A percentile compares a stretch with the other conserved stretches of the same genome.
Conservation (phyloP, 2,797 vertebrate species). For the Leptatherina wallacei region DNA sequence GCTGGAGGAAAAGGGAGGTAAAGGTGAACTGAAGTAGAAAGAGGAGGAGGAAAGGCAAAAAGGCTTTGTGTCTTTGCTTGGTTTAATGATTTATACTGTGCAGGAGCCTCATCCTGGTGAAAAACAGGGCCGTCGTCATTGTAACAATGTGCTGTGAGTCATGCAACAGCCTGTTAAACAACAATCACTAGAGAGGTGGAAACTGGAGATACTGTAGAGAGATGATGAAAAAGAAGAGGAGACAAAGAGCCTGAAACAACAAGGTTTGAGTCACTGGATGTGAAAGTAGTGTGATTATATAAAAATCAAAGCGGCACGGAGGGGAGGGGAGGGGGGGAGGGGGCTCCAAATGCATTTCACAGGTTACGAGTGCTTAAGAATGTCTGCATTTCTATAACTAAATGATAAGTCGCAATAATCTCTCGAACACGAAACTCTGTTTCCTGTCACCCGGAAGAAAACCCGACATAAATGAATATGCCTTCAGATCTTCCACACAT, state of each 20-base stretch:
- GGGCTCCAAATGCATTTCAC: not conserved
- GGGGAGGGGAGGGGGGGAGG: no score
- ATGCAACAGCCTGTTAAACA: conserved; percentile 55
- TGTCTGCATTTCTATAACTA: no score
- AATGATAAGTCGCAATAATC: no score
- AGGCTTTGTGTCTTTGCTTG: conserved; percentile 21
- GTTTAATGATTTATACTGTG: conserved; percentile 46
- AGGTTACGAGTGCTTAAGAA: not conserved
- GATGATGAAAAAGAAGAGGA: conserved; percentile 1
- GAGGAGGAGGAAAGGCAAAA: not conserved
- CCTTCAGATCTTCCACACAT: no score
- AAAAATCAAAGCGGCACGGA: conserved; percentile 29
- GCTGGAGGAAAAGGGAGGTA: conserved; percentile 10
- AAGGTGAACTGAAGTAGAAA: conserved; percentile 23
- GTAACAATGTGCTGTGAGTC: conserved; percentile 52
- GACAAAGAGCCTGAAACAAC: conserved; percentile 8
- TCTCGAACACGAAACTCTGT: no score
- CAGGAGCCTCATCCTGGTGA: conserved; percentile 35
- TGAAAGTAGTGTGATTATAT: not conserved
- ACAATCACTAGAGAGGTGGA: conserved; percentile 17
- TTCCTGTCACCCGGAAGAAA: no score
- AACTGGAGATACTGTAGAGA: conserved; percentile 2
- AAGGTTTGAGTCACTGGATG: conserved; percentile 26
- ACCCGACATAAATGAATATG: no score
- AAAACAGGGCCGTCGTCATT: conserved; percentile 27